These are phyloP conservation scores for Cynodonichthys magdalenae DNA, from an alignment of 2,797 vertebrate species.

Conservation along the genomic window DNA sequence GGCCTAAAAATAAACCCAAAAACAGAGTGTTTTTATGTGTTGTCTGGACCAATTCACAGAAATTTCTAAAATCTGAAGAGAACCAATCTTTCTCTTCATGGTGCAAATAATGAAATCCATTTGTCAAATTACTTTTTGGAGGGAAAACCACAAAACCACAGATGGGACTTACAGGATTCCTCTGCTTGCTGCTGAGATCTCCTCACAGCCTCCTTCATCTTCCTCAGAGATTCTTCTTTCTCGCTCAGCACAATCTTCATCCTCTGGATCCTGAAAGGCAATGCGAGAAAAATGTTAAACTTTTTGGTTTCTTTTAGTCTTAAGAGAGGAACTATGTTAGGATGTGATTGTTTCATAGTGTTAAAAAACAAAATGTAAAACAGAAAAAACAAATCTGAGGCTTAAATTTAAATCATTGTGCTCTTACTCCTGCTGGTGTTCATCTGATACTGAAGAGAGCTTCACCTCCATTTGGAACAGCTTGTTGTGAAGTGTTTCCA, in stretches of 20 bases:
- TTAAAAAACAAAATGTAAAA: too few relatives aligned
- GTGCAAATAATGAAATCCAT: too few relatives aligned
- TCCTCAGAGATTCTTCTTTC: constrained; percentile 81
- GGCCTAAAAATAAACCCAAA: too few relatives aligned
- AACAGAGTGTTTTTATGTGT: too few relatives aligned
- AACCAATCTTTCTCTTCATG: too few relatives aligned
- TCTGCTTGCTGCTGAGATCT: constrained; percentile 82
- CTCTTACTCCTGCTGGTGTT: constrained; percentile 83
- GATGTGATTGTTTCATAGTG: not conserved
- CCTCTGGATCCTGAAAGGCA: constrained; percentile 70
- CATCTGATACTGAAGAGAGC: constrained; percentile 75
- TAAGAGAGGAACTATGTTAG: not conserved
- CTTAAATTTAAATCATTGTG: rapidly evolving
- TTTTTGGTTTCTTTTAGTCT: not conserved
- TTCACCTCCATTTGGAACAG: constrained; percentile 86
- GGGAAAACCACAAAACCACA: not conserved
- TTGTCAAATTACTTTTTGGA: too few relatives aligned
- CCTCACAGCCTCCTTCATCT: constrained; percentile 85
- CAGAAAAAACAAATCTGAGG: too few relatives aligned
- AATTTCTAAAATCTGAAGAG: too few relatives aligned
- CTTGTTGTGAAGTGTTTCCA: constrained; percentile 81
- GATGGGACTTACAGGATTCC: constrained; percentile 80
- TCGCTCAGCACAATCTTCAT: constrained; percentile 77
- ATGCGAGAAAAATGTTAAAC: not conserved
- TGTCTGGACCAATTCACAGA: too few relatives aligned